Percentiles rank a stretch among this genome's conserved stretches.
Evolutionary conservation across 2,797 vertebrate genomes (phyloP).

Genomic region (Fistularia tabacaria): DNA sequence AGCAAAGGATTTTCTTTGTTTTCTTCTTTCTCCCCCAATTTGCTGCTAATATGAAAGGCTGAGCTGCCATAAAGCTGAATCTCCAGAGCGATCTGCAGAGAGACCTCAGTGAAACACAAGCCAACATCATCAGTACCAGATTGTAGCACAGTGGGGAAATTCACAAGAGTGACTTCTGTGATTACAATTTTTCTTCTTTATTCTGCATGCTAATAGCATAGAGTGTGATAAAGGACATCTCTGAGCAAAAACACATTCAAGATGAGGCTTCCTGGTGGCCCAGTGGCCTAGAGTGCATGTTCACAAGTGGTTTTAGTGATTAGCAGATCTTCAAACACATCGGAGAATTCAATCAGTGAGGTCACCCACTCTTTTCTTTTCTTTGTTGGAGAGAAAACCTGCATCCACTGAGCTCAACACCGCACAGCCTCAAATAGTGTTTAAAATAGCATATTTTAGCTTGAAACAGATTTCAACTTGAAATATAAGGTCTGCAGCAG

Average conservation of each 20-base stretch:
- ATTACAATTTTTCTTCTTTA: constrained; percentile 1
- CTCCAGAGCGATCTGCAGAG: neutral
- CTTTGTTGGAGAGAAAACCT: constrained; percentile 4
- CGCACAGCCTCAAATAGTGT: constrained; percentile 11
- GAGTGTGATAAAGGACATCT: neutral
- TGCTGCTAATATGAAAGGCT: constrained; percentile 16
- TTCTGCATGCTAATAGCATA: constrained; percentile 19
- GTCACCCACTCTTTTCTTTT: constrained; percentile 30
- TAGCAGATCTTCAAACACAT: constrained; percentile 29
- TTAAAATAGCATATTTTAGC: too few species aligned
- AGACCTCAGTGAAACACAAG: constrained; percentile 10
- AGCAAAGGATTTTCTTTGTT: neutral
- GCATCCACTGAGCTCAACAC: neutral
- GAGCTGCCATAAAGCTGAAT: constrained; percentile 10
- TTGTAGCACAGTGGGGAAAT: constrained; percentile 8
- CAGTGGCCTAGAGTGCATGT: constrained; percentile 13
- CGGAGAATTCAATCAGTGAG: constrained; percentile 41
- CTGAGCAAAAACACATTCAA: constrained; percentile 12
- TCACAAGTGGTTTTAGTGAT: constrained; percentile 37
- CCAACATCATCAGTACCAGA: constrained; percentile 14
- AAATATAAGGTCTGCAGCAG: too few species aligned
- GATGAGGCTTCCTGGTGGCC: constrained; percentile 25
- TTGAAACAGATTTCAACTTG: too few species aligned
- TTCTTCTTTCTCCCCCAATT: neutral
- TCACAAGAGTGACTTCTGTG: too few species aligned